Base-by-base conservation (phyloP, 92 coral and sea anemone genomes). In the Heteractis magnifica region DNA sequence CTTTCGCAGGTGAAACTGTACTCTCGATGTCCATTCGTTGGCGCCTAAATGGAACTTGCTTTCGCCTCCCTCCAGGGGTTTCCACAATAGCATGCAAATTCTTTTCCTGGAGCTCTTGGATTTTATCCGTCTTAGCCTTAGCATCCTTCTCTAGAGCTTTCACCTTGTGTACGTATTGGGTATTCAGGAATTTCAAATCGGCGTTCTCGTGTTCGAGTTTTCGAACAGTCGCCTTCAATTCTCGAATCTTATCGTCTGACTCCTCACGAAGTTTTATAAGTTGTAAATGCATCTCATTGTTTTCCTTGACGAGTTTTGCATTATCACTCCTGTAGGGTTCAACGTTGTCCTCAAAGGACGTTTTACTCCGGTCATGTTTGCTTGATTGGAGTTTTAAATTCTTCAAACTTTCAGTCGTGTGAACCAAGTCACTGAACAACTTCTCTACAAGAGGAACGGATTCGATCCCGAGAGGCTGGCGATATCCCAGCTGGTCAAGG, bases 21-120 rank as follows among this genome's bases (percentile, higher is more conserved):
- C 98, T 94, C 78, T 92, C 98, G 65, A 97, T 94, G 71, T 97
- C 99, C 99, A 97, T 97, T 81, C 99, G 90, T 77, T 97, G 99
- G 52, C 99, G 92, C 56, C 99, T 87, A 76, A 90, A 93, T 0
- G 99, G 99, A 65, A 97, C 89, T 78, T 97, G 99, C 79, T 97
- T 97, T 84, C 98, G 84, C 76, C 98, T 88, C 51, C 99, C 99
- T 44, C 99, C 99, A 0, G 99, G 99, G 53, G 99, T 97, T 86
- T 97, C 98, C 65, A 97, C 99, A 58, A 97, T 98, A n/a, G 99
- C 99, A 83, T 92, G 99, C 71, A 97, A 85, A 88, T 97, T 97
- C 86, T 91, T 94, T 87, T 97, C 99, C 53, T 97, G 99, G 65
- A 97, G 83, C 20, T 92, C 96, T 71, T 91, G 95, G 64, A 97